Base-by-base conservation (phyloP, 2,113 vertebrate genomes). In the Lampris megalopsis region DNA sequence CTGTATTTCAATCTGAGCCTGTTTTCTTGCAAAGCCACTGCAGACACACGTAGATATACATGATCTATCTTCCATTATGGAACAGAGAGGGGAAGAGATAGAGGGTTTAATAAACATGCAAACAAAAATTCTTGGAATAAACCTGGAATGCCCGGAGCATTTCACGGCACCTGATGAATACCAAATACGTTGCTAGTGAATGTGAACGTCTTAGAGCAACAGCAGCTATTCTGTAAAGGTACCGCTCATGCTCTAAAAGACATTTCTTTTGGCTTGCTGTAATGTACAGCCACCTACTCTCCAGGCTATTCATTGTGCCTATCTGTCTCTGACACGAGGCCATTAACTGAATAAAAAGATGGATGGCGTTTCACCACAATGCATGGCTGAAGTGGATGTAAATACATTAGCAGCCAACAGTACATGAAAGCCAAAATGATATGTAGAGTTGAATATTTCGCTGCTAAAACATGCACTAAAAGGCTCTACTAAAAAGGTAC, bases 211-310 rank as follows among this genome's bases (percentile, higher is more conserved):
- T 62, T 64, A 69, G 52, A 68, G 66, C 67, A 79, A 63, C 58
- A 81, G 54, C 64, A 67, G 9, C 24, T 24, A 24, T 24, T 24
- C 24, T 24, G 24, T 24, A 24, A 24, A 24, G 24, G 24, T 24
- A 24, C 24, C 24, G 72, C 70, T 43, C 47, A 57, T 60, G 57
- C 8, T 73, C 48, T 82, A 83, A 88, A 72, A 77, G 61, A 86
- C 87, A 85, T 83, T 79, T 82, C 84, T 83, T 63, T 38, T 71
- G 86, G 68, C 64, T 60, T 85, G 85, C 88, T 87, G 80, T 58
- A 91, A 91, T 88, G 86, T 82, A 82, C 73, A 72, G 56, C 62
- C 90, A 87, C 87, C 88, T 87, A 84, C 81, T 90, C 87, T 88
- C 70, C 75, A 69, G 87, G 82, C 79, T 75, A 81, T 85, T 72